phyloP scores from a whole-genome alignment of 2,113 vertebrate species.

The Acrocephalus arundinaceus region DNA sequence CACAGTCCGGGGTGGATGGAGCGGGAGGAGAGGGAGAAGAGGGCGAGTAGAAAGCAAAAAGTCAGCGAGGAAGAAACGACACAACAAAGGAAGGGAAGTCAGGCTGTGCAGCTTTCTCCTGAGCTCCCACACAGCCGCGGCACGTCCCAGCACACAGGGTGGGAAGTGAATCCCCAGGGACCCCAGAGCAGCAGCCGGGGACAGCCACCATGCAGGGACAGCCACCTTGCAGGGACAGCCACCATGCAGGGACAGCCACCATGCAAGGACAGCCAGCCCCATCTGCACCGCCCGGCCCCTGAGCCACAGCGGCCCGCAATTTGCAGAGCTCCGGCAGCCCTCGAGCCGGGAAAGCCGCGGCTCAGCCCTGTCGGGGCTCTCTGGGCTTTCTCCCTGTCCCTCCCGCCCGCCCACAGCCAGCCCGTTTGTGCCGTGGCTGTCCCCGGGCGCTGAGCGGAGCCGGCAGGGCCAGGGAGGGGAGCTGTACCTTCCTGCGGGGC shows the following conservation, averaged over 20 bases:
- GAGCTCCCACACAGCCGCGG: background rate
- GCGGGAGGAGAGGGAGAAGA: rapidly evolving
- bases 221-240: background rate
- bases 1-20: background rate
- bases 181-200: background rate
- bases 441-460: background rate
- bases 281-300: rapidly evolving
- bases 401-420: background rate
- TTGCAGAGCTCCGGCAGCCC: rapidly evolving
- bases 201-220: background rate
- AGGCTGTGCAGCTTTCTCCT: background rate
- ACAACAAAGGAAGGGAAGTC: background rate
- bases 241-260: background rate
- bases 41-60: background rate
- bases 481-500: slow-evolving; percentile 91
- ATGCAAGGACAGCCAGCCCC: background rate
- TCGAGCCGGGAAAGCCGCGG: rapidly evolving
- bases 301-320: rapidly evolving
- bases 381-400: background rate
- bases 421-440: background rate
- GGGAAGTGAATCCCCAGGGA: background rate
- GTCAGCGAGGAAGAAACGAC: rapidly evolving
- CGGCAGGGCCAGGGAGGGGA: background rate
- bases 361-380: rapidly evolving
- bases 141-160: rapidly evolving